A percentile compares a stretch with the other conserved stretches of the same genome.
These are phyloP conservation scores for Hirtodrosophila cameraria DNA, from an alignment of 2,888 invertebrate genomes.

Conservation along the genomic window DNA sequence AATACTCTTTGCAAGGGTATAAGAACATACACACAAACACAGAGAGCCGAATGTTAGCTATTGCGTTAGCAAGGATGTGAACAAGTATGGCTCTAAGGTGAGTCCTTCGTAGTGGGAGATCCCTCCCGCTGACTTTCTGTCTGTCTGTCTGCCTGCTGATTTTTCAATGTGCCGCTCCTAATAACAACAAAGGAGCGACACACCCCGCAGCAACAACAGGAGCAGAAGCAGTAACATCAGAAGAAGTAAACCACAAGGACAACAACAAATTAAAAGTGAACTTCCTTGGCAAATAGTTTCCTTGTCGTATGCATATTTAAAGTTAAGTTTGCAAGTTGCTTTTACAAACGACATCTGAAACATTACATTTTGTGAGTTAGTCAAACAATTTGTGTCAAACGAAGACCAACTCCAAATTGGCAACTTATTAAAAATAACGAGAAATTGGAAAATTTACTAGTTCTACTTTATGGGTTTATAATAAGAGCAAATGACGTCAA, in stretches of 20 bases:
- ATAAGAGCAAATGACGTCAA: too few relatives aligned
- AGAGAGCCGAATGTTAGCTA: constrained; percentile 5
- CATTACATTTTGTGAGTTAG: too few relatives aligned
- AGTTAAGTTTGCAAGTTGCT: constrained; percentile 23
- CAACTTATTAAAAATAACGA: too few relatives aligned
- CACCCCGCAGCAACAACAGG: constrained; percentile 1
- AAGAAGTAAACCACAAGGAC: constrained; percentile 13
- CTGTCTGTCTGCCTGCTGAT: constrained; percentile 15
- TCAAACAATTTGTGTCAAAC: too few relatives aligned
- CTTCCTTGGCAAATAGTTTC: constrained; percentile 40
- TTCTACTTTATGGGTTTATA: too few relatives aligned
- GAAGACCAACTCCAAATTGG: too few relatives aligned
- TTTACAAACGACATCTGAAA: too few relatives aligned
- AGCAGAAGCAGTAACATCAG: background rate
- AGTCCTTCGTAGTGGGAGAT: background rate
- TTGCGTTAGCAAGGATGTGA: constrained; percentile 4
- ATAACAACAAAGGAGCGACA: constrained; percentile 25
- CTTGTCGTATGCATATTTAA: constrained; percentile 22
- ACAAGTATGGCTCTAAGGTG: constrained; percentile 10
- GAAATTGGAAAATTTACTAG: too few relatives aligned
- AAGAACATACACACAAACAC: background rate
- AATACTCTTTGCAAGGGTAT: too few relatives aligned
- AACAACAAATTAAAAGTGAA: constrained; percentile 36
- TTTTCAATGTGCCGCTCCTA: constrained; percentile 45
- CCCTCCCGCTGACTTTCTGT: constrained; percentile 9